These are phyloP conservation scores for Hylia prasina DNA, from an alignment of 2,113 vertebrate genomes.

Conservation along the genomic window DNA sequence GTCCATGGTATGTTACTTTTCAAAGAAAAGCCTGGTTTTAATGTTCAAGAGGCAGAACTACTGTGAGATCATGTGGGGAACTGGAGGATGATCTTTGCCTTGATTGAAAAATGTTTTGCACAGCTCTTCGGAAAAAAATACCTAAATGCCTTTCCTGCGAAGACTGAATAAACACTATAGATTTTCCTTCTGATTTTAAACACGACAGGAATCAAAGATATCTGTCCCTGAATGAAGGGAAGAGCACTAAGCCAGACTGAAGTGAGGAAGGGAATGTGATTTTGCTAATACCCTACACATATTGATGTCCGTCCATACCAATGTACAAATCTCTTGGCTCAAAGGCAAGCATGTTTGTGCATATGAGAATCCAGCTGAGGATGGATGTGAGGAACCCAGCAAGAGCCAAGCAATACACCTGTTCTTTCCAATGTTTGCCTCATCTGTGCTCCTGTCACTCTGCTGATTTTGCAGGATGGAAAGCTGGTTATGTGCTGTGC, in stretches of 20 bases:
- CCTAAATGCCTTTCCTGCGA: neutral
- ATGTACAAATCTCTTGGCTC: neutral
- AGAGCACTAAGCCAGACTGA: neutral
- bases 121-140: neutral
- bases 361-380: neutral
- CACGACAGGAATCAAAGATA: neutral
- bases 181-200: neutral
- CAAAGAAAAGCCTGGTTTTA: neutral
- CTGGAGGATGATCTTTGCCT: neutral
- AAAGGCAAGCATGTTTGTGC: neutral
- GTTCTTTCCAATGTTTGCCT: neutral
- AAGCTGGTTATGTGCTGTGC: neutral
- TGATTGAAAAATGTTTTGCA: neutral
- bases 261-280: neutral
- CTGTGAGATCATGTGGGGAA: neutral
- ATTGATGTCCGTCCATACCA: fast-evolving
- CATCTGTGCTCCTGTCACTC: neutral
- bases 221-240: neutral
- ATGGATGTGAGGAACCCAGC: neutral
- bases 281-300: neutral
- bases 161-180: neutral
- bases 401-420: neutral
- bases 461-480: neutral
- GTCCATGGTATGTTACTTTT: neutral
- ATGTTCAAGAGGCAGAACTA: neutral